Percentiles rank a stretch among this genome's conserved stretches.
Conservation (phyloP, 2,888 invertebrate species). For the Junonia oenone region DNA sequence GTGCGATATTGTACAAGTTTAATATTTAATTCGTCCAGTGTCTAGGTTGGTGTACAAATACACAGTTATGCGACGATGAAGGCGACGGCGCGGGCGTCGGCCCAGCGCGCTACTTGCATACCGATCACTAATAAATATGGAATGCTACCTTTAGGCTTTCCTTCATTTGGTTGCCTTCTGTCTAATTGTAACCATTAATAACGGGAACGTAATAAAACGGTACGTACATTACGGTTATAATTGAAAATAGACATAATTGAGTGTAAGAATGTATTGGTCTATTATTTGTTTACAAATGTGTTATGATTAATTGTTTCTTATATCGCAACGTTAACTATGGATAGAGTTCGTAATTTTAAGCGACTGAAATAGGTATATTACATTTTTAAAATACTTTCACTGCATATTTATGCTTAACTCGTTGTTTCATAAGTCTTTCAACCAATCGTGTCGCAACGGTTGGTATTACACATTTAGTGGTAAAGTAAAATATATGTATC, state of each 20-base stretch:
- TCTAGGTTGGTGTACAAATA: slow-evolving; percentile 37
- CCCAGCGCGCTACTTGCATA: slow-evolving; percentile 57
- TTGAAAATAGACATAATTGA: neutral
- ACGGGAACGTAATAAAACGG: slow-evolving; percentile 39
- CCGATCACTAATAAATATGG: slow-evolving; percentile 60
- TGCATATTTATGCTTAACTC: slow-evolving; percentile 13
- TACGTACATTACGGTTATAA: neutral
- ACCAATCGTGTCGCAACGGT: slow-evolving; percentile 6
- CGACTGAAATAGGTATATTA: neutral
- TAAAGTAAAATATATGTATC: neutral
- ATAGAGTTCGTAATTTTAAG: neutral
- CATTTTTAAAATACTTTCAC: slow-evolving; percentile 14
- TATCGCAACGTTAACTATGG: neutral
- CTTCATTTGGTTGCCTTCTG: slow-evolving; percentile 48
- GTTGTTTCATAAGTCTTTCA: slow-evolving; percentile 8
- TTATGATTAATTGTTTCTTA: neutral
- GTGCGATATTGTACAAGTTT: neutral
- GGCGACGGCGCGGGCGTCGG: slow-evolving; percentile 50
- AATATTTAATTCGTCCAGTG: slow-evolving; percentile 3
- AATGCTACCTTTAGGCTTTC: slow-evolving; percentile 58
- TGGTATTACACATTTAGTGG: neutral
- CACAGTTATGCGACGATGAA: slow-evolving; percentile 41
- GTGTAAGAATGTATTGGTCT: neutral
- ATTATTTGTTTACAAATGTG: neutral
- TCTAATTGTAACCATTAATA: slow-evolving; percentile 44